A percentile compares a stretch with the other conserved stretches of the same genome.
Evolutionary conservation across 2,888 invertebrate species (phyloP).

Genomic region (Sphaerophoria taeniata): DNA sequence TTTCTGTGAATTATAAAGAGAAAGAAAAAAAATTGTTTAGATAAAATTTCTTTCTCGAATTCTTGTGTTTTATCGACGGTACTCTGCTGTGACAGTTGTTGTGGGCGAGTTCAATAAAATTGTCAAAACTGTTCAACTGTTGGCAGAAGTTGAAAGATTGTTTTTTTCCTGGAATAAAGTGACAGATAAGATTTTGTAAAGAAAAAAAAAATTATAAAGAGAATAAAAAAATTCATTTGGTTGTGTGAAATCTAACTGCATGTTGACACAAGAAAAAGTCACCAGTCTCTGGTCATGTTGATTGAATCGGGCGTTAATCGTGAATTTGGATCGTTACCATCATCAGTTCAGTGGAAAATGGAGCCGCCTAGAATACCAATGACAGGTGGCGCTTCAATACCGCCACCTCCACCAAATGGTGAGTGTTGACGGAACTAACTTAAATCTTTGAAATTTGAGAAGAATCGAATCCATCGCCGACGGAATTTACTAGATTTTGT

Average conservation of each 20-base stretch:
- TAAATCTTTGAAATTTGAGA: background rate
- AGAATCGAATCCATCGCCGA: slow-evolving; percentile 13
- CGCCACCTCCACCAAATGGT: slow-evolving; percentile 80
- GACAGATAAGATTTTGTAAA: slow-evolving; percentile 29
- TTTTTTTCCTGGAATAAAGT: slow-evolving; percentile 45
- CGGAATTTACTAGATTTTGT: slow-evolving; percentile 22
- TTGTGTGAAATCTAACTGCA: slow-evolving; percentile 62
- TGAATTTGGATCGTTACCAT: slow-evolving; percentile 82
- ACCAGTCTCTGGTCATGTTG: slow-evolving; percentile 84
- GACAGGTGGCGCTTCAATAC: slow-evolving; percentile 75
- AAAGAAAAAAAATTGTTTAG: slow-evolving; percentile 30
- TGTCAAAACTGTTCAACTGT: slow-evolving; percentile 18
- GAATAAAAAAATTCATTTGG: slow-evolving; percentile 11
- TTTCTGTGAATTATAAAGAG: slow-evolving; percentile 49
- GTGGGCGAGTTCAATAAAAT: background rate
- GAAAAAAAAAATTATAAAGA: slow-evolving; percentile 7
- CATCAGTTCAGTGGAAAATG: slow-evolving; percentile 82
- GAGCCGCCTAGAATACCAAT: slow-evolving; percentile 81
- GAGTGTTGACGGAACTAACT: slow-evolving; percentile 74
- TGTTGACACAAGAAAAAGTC: slow-evolving; percentile 64
- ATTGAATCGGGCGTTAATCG: slow-evolving; percentile 83
- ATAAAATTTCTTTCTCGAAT: slow-evolving; percentile 3
- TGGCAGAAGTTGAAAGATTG: slow-evolving; percentile 25
- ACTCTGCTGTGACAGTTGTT: slow-evolving; percentile 49
- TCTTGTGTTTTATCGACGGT: slow-evolving; percentile 65